Base-by-base conservation (phyloP, 2,888 invertebrate species). In the Calameuta pallipes region DNA sequence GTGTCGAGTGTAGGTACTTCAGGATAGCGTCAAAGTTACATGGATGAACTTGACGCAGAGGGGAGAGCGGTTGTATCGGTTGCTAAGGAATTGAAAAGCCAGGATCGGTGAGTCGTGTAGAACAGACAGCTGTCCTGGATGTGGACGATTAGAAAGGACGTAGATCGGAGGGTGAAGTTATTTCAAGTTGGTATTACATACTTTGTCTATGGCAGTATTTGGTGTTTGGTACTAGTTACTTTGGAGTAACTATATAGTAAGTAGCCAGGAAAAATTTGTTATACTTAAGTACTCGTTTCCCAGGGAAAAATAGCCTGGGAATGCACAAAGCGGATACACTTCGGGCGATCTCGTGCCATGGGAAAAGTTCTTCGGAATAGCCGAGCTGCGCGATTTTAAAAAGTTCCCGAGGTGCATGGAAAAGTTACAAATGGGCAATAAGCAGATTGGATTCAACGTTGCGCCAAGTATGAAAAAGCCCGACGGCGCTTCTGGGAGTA, bases 351-450 rank as follows among this genome's bases (percentile, higher is more conserved):
- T 56, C 56, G 56, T 23, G 56, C 56, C 56, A 56, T 9, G 23
- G 23, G 56, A 56, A 56, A 56, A 56, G 56, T 56, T 56, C 56
- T 23, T 56, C 23, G 56, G 23, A 56, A 56, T 56, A 23, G 56
- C 9, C 56, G 56, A 23, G 56, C 56, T 23, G 56, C 9, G 73
- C 73, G 56, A 15, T 56, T 56, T 56, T 56, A 56, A 56, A 56
- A 56, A 56, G 56, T 56, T 56, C 74, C 69, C 71, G 23, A 73
- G 79, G 70, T 56, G 56, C 69, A 76, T 73, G 76, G 68, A 73
- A 83, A 84, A 85, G 84, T 85, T 85, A 85, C 83, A 85, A 87
- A 87, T 83, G 85, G 86, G 85, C 87, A 87, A 87, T 88, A 87
- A 87, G 87, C 84, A 86, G 85, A 88, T 87, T 88, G 87, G 86